Evolutionary conservation across 2,113 vertebrate genomes (phyloP), one percentile per base, ranked within the genome.

Genomic region (Xenopus borealis): DNA sequence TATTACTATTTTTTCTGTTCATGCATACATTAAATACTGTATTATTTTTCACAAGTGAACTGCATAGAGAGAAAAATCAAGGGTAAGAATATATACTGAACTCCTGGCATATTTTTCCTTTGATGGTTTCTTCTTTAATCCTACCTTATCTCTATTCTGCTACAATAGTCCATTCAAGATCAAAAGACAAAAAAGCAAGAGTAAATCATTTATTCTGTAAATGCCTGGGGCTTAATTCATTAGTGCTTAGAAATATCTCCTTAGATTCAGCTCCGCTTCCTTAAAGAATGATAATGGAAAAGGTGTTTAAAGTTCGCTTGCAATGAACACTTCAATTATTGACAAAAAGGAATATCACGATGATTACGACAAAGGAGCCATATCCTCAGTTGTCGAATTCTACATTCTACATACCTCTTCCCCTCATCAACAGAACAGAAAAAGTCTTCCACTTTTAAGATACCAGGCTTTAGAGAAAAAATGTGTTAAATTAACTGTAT

Each of bases 141-240:
- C 66, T 77, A 57, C 67, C 74, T 77, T 77, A 77, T 77, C 66
- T 77, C 61, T 77, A 77, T 70, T 69, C 66, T 57, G 74, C 47
- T 70, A 77, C 67, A 70, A 70, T 70, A 70, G 67, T 70, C 66
- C 67, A 55, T 68, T 23, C 62, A 69, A 77, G 74, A 77, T 77
- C 74, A 77, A 77, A 77, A 55, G 59, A 55, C 30, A 64, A 67
- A 68, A 27, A 75, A 62, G 57, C 57, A 61, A 62, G 70, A 70
- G 74, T 77, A 70, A 77, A 77, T 77, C 59, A 77, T 70, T 70
- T 77, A 77, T 77, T 69, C 74, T 63, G 74, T 77, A 77, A 64
- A 77, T 64, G 74, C 74, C 74, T 64, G 59, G 18, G 66, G 74
- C 74, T 69, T 77, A 77, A 77, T 77, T 77, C 74, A 77, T 77